Conservation (phyloP, 2,888 invertebrate genomes). For the Papilio protenor region DNA sequence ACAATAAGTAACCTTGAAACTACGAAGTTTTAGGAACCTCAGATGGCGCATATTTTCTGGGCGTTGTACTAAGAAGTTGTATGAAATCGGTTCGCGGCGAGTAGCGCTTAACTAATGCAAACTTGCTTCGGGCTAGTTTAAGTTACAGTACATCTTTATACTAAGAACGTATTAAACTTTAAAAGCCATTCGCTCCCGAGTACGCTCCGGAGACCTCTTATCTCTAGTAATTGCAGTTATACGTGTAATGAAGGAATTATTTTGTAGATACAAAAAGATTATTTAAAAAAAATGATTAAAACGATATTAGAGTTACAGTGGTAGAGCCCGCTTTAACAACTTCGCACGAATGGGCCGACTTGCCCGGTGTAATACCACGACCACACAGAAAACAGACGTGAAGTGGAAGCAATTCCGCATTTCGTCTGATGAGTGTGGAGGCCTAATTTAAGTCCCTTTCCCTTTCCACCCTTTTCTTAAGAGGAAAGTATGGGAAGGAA, state of each 20-base stretch:
- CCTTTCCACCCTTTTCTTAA: too few relatives aligned
- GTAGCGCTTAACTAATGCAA: slow-evolving; percentile 44
- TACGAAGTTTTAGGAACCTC: slow-evolving; percentile 18
- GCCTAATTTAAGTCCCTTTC: too few relatives aligned
- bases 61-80: slow-evolving; percentile 37
- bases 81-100: slow-evolving; percentile 36
- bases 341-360: too few relatives aligned
- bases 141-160: slow-evolving; percentile 46
- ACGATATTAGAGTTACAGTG: too few relatives aligned
- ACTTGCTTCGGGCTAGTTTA: slow-evolving; percentile 39
- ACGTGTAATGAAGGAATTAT: slow-evolving; percentile 48
- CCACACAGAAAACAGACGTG: too few relatives aligned
- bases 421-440: too few relatives aligned
- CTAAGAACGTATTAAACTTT: slow-evolving; percentile 51
- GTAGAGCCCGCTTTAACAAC: too few relatives aligned
- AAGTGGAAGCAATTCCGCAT: too few relatives aligned
- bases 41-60: slow-evolving; percentile 23
- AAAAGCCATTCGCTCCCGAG: slow-evolving; percentile 47
- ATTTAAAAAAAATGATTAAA: not conserved
- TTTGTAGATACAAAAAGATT: slow-evolving; percentile 2
- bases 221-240: slow-evolving; percentile 47
- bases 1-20: slow-evolving; percentile 7
- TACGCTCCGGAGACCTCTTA: slow-evolving; percentile 47
- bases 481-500: too few relatives aligned
- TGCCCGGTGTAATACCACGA: too few relatives aligned